A percentile compares a stretch with the other conserved stretches of the same genome.
phyloP scores from a whole-genome alignment of 2,113 vertebrate species.

The Uropsilus gracilis region DNA sequence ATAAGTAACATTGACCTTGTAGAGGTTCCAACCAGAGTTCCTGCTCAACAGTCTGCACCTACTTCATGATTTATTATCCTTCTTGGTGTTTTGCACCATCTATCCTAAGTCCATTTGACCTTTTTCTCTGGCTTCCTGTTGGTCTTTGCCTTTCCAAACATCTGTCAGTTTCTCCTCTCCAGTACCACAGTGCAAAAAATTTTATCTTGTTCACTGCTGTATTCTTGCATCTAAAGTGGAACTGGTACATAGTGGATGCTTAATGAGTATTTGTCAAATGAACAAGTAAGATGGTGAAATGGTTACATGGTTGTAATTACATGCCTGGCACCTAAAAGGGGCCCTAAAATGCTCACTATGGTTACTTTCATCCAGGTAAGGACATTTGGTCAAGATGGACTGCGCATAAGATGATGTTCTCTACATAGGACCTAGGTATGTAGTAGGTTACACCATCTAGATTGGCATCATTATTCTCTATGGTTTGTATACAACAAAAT shows the following conservation, averaged over 20 bases:
- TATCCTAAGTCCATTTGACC: background rate
- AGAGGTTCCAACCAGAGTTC: too few species aligned
- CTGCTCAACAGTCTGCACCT: too few species aligned
- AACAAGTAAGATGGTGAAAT: background rate
- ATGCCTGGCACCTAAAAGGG: background rate
- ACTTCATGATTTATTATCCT: too few species aligned
- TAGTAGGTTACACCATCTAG: too few species aligned
- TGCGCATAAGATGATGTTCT: too few species aligned
- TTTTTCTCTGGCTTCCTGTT: background rate
- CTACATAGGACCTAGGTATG: too few species aligned
- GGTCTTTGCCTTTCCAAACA: too few species aligned
- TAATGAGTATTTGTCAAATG: background rate
- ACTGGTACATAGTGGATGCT: background rate
- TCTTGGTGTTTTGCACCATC: background rate
- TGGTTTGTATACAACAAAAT: too few species aligned
- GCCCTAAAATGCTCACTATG: background rate
- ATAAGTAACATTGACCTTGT: too few species aligned
- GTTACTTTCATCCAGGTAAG: background rate
- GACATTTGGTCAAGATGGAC: too few species aligned
- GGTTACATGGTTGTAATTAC: background rate
- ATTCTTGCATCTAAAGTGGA: background rate
- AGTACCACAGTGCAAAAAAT: background rate
- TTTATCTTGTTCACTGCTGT: background rate
- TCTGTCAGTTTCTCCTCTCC: background rate
- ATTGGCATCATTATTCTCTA: too few species aligned